A percentile compares a stretch with the other conserved stretches of the same genome.
These are phyloP conservation scores for Sycophaga agraensis DNA, from an alignment of 1,140 invertebrate species.

Conservation along the genomic window DNA sequence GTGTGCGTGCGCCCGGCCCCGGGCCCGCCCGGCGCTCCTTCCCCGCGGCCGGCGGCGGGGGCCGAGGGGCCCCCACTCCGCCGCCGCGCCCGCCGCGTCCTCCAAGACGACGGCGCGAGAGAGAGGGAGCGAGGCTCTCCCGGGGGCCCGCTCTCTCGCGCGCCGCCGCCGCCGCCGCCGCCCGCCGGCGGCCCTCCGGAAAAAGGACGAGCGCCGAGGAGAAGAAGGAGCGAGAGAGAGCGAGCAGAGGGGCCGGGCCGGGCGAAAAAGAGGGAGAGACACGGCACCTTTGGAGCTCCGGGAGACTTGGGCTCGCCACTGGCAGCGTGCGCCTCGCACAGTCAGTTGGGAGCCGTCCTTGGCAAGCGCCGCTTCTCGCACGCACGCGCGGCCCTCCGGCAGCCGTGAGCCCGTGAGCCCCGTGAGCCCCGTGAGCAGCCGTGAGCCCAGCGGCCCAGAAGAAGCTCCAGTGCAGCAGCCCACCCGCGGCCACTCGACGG, in stretches of 20 bases:
- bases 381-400: too few relatives aligned
- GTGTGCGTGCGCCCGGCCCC: neutral
- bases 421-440: neutral
- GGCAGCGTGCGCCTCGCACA: constrained; percentile 44
- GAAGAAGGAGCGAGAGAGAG: constrained; percentile 26
- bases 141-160: constrained; percentile 18
- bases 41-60: too few relatives aligned
- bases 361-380: constrained; percentile 51
- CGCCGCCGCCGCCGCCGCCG: too few relatives aligned
- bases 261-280: neutral
- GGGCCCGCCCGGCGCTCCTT: too few relatives aligned
- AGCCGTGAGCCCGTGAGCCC: too few relatives aligned
- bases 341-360: constrained; percentile 57
- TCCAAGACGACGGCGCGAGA: neutral
- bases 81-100: neutral
- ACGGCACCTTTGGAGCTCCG: constrained; percentile 23
- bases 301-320: constrained; percentile 38
- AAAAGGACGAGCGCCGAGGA: constrained; percentile 20
- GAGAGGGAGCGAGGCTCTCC: neutral
- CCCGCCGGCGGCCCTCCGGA: constrained; percentile 41
- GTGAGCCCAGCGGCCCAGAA: too few relatives aligned
- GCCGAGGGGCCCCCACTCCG: too few relatives aligned
- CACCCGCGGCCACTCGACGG: neutral
- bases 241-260: constrained; percentile 16
- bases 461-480: neutral